Evolutionary conservation across 35 echinoderm and acorn worm species (phyloP).

Genomic region (Chiridota heheva): DNA sequence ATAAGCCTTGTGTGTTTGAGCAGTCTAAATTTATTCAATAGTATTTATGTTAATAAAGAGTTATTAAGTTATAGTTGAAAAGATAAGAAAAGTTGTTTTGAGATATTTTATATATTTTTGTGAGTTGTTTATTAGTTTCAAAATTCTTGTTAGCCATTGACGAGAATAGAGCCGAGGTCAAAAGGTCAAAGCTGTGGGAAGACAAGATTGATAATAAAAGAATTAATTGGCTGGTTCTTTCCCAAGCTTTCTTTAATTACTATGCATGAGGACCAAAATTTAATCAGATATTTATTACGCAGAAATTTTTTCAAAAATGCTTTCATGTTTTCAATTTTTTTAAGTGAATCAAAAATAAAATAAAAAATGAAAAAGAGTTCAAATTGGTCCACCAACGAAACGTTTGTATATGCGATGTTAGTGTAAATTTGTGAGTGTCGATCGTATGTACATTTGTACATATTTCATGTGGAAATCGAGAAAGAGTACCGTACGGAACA

Average conservation of each 20-base stretch:
- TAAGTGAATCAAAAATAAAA: slow-evolving; percentile 38
- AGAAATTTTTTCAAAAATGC: slow-evolving; percentile 32
- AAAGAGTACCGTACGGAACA: slow-evolving; percentile 16
- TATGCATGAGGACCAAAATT: slow-evolving; percentile 97
- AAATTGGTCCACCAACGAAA: slow-evolving; percentile 48
- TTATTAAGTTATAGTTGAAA: no score
- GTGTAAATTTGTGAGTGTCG: slow-evolving; percentile 47
- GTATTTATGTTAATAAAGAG: no score
- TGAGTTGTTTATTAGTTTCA: slow-evolving; percentile 78
- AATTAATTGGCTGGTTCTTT: slow-evolving; percentile 11
- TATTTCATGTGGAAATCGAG: slow-evolving; percentile 45
- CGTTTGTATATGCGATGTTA: slow-evolving; percentile 48
- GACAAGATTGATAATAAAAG: slow-evolving; percentile 39
- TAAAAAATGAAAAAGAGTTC: slow-evolving; percentile 42
- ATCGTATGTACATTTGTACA: slow-evolving; percentile 50
- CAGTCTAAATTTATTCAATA: no score
- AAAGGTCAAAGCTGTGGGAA: no score
- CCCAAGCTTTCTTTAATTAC: slow-evolving; percentile 63
- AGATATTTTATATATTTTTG: slow-evolving; percentile 99
- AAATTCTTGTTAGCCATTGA: slow-evolving; percentile 57
- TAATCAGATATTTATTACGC: slow-evolving; percentile 55
- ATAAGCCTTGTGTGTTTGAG: no score
- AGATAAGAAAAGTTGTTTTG: no score
- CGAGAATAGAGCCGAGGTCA: no score
- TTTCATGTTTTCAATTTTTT: slow-evolving; percentile 57